phyloP scores from a whole-genome alignment of 1,140 invertebrate species.

The Sitodiplosis mosellana region DNA sequence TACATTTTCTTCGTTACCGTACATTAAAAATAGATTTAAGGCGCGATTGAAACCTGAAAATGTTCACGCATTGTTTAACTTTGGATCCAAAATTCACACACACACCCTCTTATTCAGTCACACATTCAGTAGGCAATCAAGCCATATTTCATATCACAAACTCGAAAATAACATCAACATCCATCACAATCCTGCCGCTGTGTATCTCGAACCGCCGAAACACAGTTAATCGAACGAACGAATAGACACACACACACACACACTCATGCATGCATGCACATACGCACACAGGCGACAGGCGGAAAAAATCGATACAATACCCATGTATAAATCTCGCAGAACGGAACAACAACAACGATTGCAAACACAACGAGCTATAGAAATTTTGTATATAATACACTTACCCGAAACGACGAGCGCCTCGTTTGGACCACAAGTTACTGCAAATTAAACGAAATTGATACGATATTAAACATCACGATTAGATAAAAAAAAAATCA shows the following conservation, averaged over 20 bases:
- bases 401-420: conserved; percentile 92
- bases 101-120: no score
- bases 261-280: no score
- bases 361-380: no score
- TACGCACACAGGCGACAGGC: no score
- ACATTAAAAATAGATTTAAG: no score
- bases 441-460: conserved; percentile 18
- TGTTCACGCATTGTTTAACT: no score
- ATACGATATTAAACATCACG: no score
- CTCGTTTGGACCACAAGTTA: conserved; percentile 94
- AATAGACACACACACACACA: not conserved
- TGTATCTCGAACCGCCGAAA: not conserved
- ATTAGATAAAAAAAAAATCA: no score
- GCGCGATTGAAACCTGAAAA: no score
- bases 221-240: conserved; percentile 7
- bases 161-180: conserved; percentile 1
- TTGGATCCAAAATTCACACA: no score
- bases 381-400: conserved; percentile 6
- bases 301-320: not conserved
- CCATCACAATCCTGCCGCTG: not conserved
- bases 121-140: no score
- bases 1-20: no score
- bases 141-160: conserved; percentile 3
- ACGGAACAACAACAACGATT: not conserved
- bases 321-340: not conserved